Base-by-base conservation (phyloP, 2,888 invertebrate genomes). In the Monoplex corrugatus region DNA sequence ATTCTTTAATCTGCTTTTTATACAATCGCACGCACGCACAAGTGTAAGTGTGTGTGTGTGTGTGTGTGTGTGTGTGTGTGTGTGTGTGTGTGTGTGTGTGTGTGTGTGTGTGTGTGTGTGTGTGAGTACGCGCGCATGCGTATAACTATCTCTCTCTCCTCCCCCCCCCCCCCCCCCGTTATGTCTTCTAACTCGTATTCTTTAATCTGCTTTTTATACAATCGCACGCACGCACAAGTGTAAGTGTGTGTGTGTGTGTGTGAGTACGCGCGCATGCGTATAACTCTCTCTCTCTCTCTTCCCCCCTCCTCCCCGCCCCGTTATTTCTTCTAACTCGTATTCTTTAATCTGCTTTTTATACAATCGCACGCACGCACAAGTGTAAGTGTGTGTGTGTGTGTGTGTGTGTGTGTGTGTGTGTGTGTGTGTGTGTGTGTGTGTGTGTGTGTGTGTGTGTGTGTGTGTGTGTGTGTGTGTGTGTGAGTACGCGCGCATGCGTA, bases 401-500 rank as follows among this genome's bases (percentile, higher is more conserved):
- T 2, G 45, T 63, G 87, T 38, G 83, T 35, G 89, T 38, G n/a
- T 28, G 87, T 38, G 80, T 44, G 75, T 45, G 89, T 38, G 86
- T 35, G 78, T 35, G 89, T 35, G 86, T 38, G 78, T 75, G 86
- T 40, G 19, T 72, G 40, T 2, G 35, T 43, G 75, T 28, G 43
- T 32, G 86, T 57, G 43, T 5, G 63, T 28, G 19, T 3, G 63
- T 28, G 43, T 19, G 86, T 28, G 43, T 57, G 57, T 3, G 43
- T 32, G 57, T 32, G 43, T 57, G 63, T 57, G 43, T 28, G 86
- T 57, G 8, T 16, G 40, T 40, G 28, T 45, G 45, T 28, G 40
- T 32, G 86, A 38, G n/a, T 45, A 44, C n/a, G 28, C 35, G 44
- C n/a, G 10, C n/a, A 40, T 75, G n/a, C 68, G 86, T n/a, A 3